Conservation (phyloP, 2,888 invertebrate species). For the Trichogramma dendrolimi region DNA sequence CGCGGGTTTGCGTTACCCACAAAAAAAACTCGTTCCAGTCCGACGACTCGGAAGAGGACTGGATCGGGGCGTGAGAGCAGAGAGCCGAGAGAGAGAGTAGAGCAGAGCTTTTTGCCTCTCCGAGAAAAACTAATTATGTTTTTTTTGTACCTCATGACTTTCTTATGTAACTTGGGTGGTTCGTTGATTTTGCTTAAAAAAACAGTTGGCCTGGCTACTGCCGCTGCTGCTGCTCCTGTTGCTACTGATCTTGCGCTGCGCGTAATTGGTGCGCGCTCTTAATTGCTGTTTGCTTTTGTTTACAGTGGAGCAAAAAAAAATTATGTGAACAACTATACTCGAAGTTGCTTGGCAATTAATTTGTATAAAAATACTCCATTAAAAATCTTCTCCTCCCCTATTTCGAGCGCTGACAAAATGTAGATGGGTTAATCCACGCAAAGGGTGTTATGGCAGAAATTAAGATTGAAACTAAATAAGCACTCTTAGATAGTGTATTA, state of each 20-base stretch:
- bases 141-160: slow-evolving; percentile 3
- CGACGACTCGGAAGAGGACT: neutral
- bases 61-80: neutral
- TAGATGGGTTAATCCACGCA: neutral
- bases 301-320: neutral
- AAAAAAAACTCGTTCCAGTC: no score
- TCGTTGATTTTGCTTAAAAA: neutral
- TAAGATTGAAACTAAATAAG: neutral
- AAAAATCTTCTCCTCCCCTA: neutral
- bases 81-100: slow-evolving; percentile 2
- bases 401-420: slow-evolving; percentile 1
- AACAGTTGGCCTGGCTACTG: neutral
- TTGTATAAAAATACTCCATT: slow-evolving; percentile 2
- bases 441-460: neutral
- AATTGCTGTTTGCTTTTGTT: neutral
- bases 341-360: neutral
- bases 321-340: neutral
- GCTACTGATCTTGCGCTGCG: no score
- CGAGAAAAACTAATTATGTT: slow-evolving; percentile 2
- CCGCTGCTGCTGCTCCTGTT: neutral
- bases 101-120: neutral
- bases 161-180: neutral
- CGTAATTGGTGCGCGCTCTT: neutral
- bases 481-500: no score
- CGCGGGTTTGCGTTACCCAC: neutral